Evolutionary conservation across 2,113 vertebrate genomes (phyloP).

Genomic region (Mus musculus): DNA sequence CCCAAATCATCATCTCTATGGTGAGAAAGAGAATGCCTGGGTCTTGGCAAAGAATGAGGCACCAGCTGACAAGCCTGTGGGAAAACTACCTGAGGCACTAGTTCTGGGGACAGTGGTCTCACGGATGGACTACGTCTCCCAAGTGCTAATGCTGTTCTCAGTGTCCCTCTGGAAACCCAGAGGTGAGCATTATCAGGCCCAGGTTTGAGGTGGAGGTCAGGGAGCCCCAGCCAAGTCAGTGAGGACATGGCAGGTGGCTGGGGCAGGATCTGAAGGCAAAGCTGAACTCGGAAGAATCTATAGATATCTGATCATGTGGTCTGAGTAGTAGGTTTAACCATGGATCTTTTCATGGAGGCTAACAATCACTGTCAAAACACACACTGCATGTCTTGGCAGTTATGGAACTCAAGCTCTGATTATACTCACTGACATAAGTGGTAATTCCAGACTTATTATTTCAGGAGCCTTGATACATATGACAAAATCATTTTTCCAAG

Average conservation of each 20-base stretch:
- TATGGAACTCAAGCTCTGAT: too few relatives aligned
- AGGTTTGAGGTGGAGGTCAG: not conserved
- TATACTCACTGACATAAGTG: too few relatives aligned
- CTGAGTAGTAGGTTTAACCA: not conserved
- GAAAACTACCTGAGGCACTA: not conserved
- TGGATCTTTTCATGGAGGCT: not conserved
- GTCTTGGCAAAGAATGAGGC: fast-evolving
- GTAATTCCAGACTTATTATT: not conserved
- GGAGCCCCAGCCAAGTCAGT: not conserved
- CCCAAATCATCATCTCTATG: too few relatives aligned
- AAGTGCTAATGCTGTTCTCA: not conserved
- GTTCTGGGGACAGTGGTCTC: not conserved
- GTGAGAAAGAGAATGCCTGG: not conserved
- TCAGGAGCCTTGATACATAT: not conserved
- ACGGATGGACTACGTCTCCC: not conserved
- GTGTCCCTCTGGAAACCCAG: not conserved
- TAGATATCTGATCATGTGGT: not conserved
- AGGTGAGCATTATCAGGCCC: not conserved
- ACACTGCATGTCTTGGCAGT: not conserved
- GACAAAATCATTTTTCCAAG: not conserved
- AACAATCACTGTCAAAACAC: not conserved
- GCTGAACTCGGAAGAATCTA: not conserved
- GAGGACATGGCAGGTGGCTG: not conserved
- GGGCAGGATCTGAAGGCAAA: not conserved
- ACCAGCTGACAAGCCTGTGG: fast-evolving